Evolutionary conservation across 1,140 invertebrate species (phyloP).

Genomic region (Leptoteleia sp.): DNA sequence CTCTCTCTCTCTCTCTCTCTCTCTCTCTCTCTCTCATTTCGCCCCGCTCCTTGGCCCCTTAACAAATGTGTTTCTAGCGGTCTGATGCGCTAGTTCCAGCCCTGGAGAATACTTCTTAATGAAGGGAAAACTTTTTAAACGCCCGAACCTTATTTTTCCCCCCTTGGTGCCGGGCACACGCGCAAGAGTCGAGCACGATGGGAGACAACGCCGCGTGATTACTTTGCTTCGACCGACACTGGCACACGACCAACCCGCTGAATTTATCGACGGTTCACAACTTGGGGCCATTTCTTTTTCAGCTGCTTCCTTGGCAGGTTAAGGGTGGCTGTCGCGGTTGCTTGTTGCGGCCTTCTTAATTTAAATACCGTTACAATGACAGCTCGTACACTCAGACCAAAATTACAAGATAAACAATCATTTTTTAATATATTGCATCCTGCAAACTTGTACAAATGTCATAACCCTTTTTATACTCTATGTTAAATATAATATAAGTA

Average conservation of each 20-base stretch:
- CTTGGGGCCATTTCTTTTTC: conserved; percentile 35
- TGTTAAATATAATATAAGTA: too few species aligned
- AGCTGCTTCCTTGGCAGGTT: neutral
- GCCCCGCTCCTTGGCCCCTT: conserved; percentile 63
- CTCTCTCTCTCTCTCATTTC: neutral
- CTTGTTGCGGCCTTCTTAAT: too few species aligned
- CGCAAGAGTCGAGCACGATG: neutral
- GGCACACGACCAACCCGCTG: conserved; percentile 24
- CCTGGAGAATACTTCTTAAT: conserved; percentile 75
- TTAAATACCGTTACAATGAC: too few species aligned
- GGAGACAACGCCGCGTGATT: conserved; percentile 55
- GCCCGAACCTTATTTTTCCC: conserved; percentile 65
- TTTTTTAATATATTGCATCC: too few species aligned
- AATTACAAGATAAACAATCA: too few species aligned
- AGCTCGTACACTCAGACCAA: too few species aligned
- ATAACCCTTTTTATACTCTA: too few species aligned
- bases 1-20: conserved; percentile 19
- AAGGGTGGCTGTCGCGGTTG: too few species aligned
- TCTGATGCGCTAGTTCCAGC: conserved; percentile 64
- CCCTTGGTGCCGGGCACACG: conserved; percentile 32
- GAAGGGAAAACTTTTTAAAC: conserved; percentile 78
- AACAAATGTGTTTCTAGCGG: conserved; percentile 78
- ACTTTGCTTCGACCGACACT: conserved; percentile 54
- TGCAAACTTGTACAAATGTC: too few species aligned
- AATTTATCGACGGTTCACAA: conserved; percentile 44